A percentile compares a stretch with the other conserved stretches of the same genome.
Evolutionary conservation across 2,113 vertebrate species (phyloP).

Genomic region (Jaculus jaculus): DNA sequence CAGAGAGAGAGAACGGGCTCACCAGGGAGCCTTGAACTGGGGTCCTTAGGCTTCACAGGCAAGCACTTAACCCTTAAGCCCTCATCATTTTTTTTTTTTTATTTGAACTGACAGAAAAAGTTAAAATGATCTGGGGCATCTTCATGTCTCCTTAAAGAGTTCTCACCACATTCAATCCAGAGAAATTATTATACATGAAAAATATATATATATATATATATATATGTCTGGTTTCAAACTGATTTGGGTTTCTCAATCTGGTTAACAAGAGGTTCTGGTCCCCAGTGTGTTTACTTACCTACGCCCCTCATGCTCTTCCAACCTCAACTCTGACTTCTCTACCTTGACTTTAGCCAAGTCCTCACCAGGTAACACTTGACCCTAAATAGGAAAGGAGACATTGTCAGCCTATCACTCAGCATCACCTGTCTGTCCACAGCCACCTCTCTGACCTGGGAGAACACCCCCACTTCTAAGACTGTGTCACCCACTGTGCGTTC

Average conservation of each 20-base stretch:
- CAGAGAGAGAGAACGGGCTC: too few species aligned
- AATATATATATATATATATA: background rate
- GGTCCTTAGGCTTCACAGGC: too few species aligned
- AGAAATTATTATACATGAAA: background rate
- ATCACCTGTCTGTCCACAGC: background rate
- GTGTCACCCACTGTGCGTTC: background rate
- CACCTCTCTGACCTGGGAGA: background rate
- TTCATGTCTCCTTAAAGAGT: background rate
- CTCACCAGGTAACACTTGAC: background rate
- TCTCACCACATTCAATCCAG: background rate
- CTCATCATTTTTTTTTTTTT: too few species aligned
- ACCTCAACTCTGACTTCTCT: background rate
- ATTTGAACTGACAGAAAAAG: background rate
- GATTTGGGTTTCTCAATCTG: background rate
- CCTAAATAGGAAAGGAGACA: background rate
- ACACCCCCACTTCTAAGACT: constrained; percentile 17
- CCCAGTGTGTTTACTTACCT: constrained; percentile 25
- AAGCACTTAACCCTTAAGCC: background rate
- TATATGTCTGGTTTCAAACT: constrained; percentile 17
- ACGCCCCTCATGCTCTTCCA: background rate
- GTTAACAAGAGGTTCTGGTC: background rate
- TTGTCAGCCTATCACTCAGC: background rate
- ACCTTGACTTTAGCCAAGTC: background rate
- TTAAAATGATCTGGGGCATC: background rate
- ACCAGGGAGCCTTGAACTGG: too few species aligned